These are phyloP conservation scores for Axis porcinus DNA, from an alignment of 2,113 vertebrate species.

Conservation along the genomic window DNA sequence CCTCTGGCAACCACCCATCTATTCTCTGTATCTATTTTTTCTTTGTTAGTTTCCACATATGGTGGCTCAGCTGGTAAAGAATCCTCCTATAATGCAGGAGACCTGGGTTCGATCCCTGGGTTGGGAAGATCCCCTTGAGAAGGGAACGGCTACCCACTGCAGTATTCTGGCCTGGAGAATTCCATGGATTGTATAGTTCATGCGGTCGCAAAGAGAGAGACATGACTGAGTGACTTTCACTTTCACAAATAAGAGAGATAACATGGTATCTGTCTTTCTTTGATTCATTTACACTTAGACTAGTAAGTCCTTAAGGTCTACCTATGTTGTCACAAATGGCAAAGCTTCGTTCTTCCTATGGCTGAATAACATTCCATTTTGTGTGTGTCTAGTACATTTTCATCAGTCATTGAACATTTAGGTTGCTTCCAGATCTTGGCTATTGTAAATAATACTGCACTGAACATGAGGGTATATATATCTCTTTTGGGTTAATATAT, in stretches of 20 bases:
- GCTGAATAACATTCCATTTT: not conserved
- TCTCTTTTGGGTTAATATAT: not conserved
- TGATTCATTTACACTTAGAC: not conserved
- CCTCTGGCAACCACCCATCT: not conserved
- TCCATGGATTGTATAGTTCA: not conserved
- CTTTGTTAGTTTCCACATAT: not conserved
- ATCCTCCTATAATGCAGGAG: not conserved
- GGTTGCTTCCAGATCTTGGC: not conserved
- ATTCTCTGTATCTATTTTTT: not conserved
- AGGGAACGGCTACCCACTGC: not conserved
- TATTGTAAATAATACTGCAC: not conserved
- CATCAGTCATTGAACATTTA: not conserved
- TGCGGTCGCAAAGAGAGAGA: fast-evolving
- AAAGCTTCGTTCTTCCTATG: not conserved
- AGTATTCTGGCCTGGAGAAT: not conserved
- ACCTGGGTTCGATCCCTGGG: not conserved
- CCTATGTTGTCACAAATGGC: not conserved
- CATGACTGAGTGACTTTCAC: not conserved
- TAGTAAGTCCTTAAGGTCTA: not conserved
- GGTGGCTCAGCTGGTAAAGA: not conserved
- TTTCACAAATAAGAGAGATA: not conserved
- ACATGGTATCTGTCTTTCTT: not conserved
- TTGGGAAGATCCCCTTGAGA: not conserved
- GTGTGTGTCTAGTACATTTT: not conserved
- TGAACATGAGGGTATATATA: not conserved